Conservation (phyloP, 1,140 invertebrate genomes). For the Brachionus asplanchnoidis region DNA sequence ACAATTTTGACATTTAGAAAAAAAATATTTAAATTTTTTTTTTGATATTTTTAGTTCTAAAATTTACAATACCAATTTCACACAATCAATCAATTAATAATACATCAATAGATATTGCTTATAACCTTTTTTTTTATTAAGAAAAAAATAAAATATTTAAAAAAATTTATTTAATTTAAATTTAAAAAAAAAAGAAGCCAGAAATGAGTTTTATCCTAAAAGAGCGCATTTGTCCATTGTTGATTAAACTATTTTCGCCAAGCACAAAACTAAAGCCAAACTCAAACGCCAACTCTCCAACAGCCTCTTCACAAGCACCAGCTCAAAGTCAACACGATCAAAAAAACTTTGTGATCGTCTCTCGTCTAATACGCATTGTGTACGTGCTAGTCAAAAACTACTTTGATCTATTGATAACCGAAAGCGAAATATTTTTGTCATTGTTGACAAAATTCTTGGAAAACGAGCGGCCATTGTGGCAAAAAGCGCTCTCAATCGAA, state of each 20-base stretch:
- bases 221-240: conserved; percentile 89
- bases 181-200: conserved; percentile 65
- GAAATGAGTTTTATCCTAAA: conserved; percentile 92
- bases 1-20: too few relatives aligned
- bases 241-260: conserved; percentile 94
- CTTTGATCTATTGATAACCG: conserved; percentile 85
- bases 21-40: too few relatives aligned
- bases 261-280: conserved; percentile 59
- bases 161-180: neutral
- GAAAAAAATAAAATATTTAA: neutral
- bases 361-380: conserved; percentile 84
- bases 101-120: too few relatives aligned
- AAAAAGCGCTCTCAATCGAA: conserved; percentile 85
- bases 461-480: conserved; percentile 90
- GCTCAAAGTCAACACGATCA: conserved; percentile 67
- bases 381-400: conserved; percentile 87
- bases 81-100: neutral
- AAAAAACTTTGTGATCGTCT: conserved; percentile 92
- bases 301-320: conserved; percentile 52
- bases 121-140: too few relatives aligned
- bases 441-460: conserved; percentile 94
- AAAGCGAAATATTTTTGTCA: conserved; percentile 96
- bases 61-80: too few relatives aligned
- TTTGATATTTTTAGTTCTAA: too few relatives aligned
- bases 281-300: conserved; percentile 45